Evolutionary conservation across 1,140 invertebrate genomes (phyloP).

Genomic region (Sinonovacula constricta): DNA sequence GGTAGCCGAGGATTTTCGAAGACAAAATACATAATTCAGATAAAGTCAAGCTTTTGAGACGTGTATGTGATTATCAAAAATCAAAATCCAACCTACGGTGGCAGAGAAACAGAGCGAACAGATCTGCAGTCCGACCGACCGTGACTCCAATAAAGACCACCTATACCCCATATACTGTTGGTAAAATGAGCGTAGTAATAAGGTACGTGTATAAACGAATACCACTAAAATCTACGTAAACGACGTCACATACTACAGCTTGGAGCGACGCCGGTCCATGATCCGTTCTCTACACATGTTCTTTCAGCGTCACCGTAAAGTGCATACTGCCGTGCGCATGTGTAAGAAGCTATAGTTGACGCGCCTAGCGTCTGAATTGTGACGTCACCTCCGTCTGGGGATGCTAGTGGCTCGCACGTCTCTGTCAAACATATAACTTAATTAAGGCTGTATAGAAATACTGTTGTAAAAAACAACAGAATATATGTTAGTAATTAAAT

Average conservation of each 20-base stretch:
- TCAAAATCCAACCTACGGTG: too few relatives aligned
- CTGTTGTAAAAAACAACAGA: too few relatives aligned
- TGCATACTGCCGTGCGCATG: constrained; percentile 19
- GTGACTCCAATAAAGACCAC: background rate
- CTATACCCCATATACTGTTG: background rate
- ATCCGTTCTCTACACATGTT: constrained; percentile 6
- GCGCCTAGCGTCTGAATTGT: constrained; percentile 12
- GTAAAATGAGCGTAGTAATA: background rate
- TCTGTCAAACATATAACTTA: background rate
- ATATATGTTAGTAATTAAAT: too few relatives aligned
- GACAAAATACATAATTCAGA: too few relatives aligned
- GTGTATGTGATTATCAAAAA: too few relatives aligned
- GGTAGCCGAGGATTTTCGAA: too few relatives aligned
- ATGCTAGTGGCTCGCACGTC: constrained; percentile 13
- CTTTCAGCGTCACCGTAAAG: constrained; percentile 25
- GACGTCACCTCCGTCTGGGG: constrained; percentile 25
- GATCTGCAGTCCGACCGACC: background rate
- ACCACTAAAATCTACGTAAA: background rate
- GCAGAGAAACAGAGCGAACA: background rate
- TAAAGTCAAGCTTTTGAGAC: too few relatives aligned
- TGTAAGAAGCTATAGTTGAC: constrained; percentile 19
- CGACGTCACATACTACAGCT: constrained; percentile 39
- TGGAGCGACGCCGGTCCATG: constrained; percentile 24
- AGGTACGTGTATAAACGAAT: background rate
- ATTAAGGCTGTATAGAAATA: too few relatives aligned